Conservation (phyloP, 1,140 invertebrate species). For the Cotesia vestalis region DNA sequence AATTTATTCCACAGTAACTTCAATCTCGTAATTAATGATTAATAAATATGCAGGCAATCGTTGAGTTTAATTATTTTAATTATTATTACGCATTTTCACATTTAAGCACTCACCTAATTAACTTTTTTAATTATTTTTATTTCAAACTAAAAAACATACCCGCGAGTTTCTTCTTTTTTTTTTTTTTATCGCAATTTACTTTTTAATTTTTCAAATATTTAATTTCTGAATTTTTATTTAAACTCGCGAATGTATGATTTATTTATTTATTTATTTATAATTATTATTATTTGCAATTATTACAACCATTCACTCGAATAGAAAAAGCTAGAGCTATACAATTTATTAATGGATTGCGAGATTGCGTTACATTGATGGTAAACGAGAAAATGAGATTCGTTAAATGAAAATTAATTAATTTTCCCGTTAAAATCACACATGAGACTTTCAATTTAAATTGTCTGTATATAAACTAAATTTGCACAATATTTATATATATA, state of each 20-base stretch:
- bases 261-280: not conserved
- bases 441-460: not conserved
- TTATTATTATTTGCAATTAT: slow-evolving; percentile 18
- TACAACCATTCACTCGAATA: slow-evolving; percentile 32
- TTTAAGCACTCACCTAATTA: slow-evolving; percentile 20
- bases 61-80: slow-evolving; percentile 24
- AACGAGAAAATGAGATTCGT: not conserved
- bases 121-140: not conserved
- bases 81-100: slow-evolving; percentile 2
- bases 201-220: slow-evolving; percentile 5
- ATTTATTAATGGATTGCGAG: slow-evolving; percentile 14
- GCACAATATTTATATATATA: slow-evolving; percentile 2
- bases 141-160: not conserved
- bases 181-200: not conserved
- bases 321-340: slow-evolving; percentile 32
- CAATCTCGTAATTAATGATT: slow-evolving; percentile 27
- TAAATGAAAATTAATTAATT: not conserved
- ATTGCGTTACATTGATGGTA: slow-evolving; percentile 8
- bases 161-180: slow-evolving; percentile 8
- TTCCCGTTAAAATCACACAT: not conserved
- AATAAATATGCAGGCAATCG: slow-evolving; percentile 30
- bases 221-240: not conserved
- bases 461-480: not conserved
- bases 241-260: not conserved
- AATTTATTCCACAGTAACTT: slow-evolving; percentile 8